Evolutionary conservation across 64 coral and sea anemone genomes (phyloP).

Genomic region (Montipora cactus): DNA sequence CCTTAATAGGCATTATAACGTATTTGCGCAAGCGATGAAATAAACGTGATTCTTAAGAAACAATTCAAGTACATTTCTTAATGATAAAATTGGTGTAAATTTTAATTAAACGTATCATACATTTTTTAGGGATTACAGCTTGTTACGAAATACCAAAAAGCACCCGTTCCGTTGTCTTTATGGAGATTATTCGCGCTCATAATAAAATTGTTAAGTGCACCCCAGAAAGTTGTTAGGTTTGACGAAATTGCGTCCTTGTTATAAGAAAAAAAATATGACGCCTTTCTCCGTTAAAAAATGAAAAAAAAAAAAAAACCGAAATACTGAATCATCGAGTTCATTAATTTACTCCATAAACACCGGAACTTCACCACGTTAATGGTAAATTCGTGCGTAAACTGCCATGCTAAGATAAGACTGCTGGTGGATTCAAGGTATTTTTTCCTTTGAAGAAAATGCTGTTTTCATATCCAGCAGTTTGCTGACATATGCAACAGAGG

Average conservation of each 20-base stretch:
- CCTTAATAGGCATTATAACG: too few relatives aligned
- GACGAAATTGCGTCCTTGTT: neutral
- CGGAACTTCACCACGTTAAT: conserved; percentile 42
- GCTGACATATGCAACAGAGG: conserved; percentile 1
- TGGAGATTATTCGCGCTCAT: neutral
- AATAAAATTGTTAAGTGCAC: neutral
- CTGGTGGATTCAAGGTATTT: conserved; percentile 29
- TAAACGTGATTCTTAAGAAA: neutral
- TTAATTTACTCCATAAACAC: conserved; percentile 38
- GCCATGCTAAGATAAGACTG: conserved; percentile 35
- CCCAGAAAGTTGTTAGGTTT: neutral
- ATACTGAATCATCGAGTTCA: neutral
- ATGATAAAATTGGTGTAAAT: neutral
- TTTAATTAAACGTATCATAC: neutral
- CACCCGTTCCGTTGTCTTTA: neutral
- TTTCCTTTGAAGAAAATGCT: conserved; percentile 14
- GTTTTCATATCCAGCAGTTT: conserved; percentile 38
- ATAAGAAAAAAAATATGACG: neutral
- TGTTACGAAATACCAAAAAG: neutral
- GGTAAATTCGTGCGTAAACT: conserved; percentile 26
- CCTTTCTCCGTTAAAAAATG: conserved; percentile 38
- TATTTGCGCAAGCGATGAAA: neutral
- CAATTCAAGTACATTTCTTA: neutral
- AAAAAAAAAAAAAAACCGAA: conserved; percentile 6
- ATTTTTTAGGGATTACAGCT: neutral